phyloP scores from a whole-genome alignment of 1,140 invertebrate genomes.

The Anadara kagoshimensis region DNA sequence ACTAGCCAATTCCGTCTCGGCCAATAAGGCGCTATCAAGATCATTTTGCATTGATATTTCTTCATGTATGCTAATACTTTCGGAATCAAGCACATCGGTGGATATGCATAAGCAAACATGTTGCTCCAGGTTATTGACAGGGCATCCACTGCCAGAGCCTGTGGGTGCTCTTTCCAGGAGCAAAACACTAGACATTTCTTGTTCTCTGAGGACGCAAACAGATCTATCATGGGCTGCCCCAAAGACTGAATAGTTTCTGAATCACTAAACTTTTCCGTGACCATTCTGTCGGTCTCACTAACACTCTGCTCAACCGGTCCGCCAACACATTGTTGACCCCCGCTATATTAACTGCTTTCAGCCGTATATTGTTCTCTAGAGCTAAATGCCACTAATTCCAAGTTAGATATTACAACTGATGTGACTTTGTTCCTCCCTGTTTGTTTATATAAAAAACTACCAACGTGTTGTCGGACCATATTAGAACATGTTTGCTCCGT shows the following conservation, averaged over 20 bases:
- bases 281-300: constrained; percentile 10
- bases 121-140: constrained; percentile 20
- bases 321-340: background rate
- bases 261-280: background rate
- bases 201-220: constrained; percentile 17
- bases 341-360: constrained; percentile 28
- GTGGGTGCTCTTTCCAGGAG: constrained; percentile 7
- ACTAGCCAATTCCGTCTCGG: constrained; percentile 1
- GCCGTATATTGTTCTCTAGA: constrained; percentile 11
- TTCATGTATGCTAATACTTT: constrained; percentile 6
- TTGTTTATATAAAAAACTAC: constrained; percentile 37
- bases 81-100: constrained; percentile 13
- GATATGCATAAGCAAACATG: constrained; percentile 31
- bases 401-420: constrained; percentile 8
- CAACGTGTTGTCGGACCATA: constrained; percentile 32
- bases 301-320: background rate
- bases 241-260: constrained; percentile 5
- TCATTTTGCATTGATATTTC: constrained; percentile 2
- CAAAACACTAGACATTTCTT: constrained; percentile 8
- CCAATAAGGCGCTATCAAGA: constrained; percentile 19
- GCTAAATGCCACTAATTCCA: constrained; percentile 26
- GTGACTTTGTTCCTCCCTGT: constrained; percentile 23
- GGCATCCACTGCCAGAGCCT: constrained; percentile 14
- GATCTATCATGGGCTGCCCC: constrained; percentile 9
- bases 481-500: constrained; percentile 9